phyloP scores from a whole-genome alignment of 2,113 vertebrate genomes.

The Cercocebus atys region DNA sequence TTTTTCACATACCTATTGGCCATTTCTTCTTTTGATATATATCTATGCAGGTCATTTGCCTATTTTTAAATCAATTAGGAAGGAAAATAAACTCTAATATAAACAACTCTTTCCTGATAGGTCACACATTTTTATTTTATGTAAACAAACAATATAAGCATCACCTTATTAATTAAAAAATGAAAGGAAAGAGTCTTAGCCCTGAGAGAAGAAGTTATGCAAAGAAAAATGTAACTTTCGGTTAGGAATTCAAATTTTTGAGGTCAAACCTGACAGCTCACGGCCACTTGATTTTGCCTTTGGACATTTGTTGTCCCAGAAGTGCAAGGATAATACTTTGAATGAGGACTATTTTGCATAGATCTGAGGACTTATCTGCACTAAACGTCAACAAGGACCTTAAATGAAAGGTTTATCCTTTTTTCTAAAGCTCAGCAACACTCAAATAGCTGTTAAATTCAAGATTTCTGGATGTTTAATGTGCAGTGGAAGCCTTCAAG shows the following conservation, averaged over 20 bases:
- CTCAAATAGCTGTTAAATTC: background rate
- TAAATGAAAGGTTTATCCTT: background rate
- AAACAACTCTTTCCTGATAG: background rate
- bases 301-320: background rate
- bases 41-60: background rate
- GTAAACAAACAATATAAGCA: background rate
- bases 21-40: background rate
- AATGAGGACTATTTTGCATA: background rate
- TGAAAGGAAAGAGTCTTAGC: background rate
- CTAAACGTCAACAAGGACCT: background rate
- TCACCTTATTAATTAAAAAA: background rate
- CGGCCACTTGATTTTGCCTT: background rate
- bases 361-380: background rate
- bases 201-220: background rate
- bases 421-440: background rate
- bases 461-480: background rate
- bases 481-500: background rate
- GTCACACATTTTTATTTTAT: background rate
- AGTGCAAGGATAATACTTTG: background rate
- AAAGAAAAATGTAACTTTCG: background rate
- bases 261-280: background rate
- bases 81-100: background rate
- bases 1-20: background rate
- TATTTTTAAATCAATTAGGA: background rate
- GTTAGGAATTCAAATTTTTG: background rate